These are phyloP conservation scores for Thinocorus orbignyianus DNA, from an alignment of 2,113 vertebrate genomes.

Conservation along the genomic window DNA sequence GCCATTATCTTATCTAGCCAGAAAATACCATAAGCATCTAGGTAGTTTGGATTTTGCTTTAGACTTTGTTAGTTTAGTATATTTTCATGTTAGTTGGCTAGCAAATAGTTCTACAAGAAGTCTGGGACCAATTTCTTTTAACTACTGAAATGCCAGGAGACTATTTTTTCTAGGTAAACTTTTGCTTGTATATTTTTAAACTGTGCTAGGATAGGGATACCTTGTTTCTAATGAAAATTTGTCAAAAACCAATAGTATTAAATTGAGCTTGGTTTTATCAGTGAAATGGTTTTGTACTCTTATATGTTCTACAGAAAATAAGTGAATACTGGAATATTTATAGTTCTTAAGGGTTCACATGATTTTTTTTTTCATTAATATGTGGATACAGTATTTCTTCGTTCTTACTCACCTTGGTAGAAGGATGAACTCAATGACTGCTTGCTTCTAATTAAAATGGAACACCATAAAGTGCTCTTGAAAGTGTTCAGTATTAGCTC, in stretches of 20 bases:
- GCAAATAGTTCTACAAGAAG: not conserved
- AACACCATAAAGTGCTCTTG: not conserved
- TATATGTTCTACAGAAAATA: not conserved
- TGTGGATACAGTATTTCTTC: not conserved
- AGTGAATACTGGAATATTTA: not conserved
- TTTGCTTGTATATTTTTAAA: not conserved
- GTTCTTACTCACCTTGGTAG: not conserved
- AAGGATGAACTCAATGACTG: not conserved
- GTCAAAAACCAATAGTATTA: not conserved
- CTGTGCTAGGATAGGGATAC: not conserved
- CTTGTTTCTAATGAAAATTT: not conserved
- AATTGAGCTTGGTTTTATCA: not conserved
- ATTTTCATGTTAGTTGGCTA: not conserved
- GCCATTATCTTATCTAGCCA: not conserved
- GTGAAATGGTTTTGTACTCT: not conserved
- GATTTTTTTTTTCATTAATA: not conserved
- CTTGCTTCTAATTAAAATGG: not conserved
- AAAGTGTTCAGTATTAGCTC: not conserved
- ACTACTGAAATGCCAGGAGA: not conserved
- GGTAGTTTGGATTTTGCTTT: not conserved
- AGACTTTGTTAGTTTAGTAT: not conserved
- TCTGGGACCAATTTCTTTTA: not conserved
- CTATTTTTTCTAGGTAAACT: not conserved
- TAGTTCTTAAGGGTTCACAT: not conserved
- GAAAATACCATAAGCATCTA: not conserved